These are phyloP conservation scores for Drosophila malerkotliana DNA, from an alignment of 1,140 invertebrate species.

Conservation along the genomic window DNA sequence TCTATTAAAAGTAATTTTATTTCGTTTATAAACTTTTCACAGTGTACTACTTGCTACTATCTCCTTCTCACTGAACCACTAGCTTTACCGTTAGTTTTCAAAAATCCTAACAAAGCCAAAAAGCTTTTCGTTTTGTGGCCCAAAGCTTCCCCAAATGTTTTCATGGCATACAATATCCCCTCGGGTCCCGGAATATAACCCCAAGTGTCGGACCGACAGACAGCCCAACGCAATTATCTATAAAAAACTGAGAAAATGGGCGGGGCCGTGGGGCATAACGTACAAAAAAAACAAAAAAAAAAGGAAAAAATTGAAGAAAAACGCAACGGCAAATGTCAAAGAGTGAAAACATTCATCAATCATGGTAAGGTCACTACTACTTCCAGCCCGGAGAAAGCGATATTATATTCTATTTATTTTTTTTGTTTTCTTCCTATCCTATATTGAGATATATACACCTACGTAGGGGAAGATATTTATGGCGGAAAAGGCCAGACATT, in stretches of 20 bases:
- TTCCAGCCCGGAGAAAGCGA: conserved; percentile 49
- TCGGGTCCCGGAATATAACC: conserved; percentile 21
- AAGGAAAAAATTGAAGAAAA: conserved; percentile 30
- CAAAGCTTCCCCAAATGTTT: conserved; percentile 39
- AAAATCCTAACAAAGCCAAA: neutral
- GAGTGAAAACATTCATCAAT: conserved; percentile 80
- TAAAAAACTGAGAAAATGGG: conserved; percentile 15
- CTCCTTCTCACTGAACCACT: neutral
- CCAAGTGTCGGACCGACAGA: conserved; percentile 31
- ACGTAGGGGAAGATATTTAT: conserved; percentile 29
- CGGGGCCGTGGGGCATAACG: neutral
- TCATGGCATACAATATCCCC: conserved; percentile 6
- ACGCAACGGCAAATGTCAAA: conserved; percentile 75
- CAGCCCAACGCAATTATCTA: conserved; percentile 65
- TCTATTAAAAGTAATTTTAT: neutral
- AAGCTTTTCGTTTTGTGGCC: conserved; percentile 10
- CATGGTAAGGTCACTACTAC: conserved; percentile 73
- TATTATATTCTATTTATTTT: conserved; percentile 33
- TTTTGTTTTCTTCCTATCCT: neutral
- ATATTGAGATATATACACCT: conserved; percentile 12
- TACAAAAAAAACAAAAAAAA: neutral
- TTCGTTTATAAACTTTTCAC: neutral
- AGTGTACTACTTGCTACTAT: neutral
- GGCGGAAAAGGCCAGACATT: conserved; percentile 45
- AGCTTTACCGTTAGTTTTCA: conserved; percentile 14